These are phyloP conservation scores for Yponomeuta malinellus DNA, from an alignment of 2,888 invertebrate genomes.

Conservation along the genomic window DNA sequence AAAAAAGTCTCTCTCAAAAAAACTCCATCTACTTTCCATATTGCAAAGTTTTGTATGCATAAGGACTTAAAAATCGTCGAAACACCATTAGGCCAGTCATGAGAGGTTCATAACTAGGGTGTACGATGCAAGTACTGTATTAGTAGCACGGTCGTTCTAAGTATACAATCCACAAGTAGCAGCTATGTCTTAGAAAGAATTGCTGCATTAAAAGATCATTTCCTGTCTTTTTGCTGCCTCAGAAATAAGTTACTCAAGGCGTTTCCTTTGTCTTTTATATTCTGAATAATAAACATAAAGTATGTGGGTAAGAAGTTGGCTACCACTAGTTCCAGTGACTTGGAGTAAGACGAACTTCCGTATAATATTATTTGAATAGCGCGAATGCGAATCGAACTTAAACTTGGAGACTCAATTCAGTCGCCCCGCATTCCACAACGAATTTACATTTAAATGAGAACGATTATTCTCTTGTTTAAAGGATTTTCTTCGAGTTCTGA, in stretches of 20 bases:
- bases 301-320: constrained; percentile 40
- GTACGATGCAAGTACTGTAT: background rate
- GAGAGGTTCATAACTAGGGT: too few relatives aligned
- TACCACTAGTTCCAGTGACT: constrained; percentile 29
- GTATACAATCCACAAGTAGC: background rate
- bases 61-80: too few relatives aligned
- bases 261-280: constrained; percentile 24
- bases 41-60: too few relatives aligned
- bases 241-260: background rate
- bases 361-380: constrained; percentile 56
- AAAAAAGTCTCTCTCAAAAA: too few relatives aligned
- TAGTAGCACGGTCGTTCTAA: background rate
- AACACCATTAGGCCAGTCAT: too few relatives aligned
- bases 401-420: constrained; percentile 47
- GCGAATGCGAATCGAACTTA: constrained; percentile 44
- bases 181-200: background rate
- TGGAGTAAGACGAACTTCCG: constrained; percentile 34
- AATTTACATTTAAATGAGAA: constrained; percentile 64
- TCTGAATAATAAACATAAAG: constrained; percentile 38
- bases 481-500: constrained; percentile 43
- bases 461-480: constrained; percentile 64
- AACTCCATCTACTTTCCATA: too few relatives aligned
- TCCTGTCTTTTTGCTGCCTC: background rate
- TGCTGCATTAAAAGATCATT: background rate
- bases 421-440: constrained; percentile 39